Base-by-base conservation (phyloP, 2,888 invertebrate species). In the Machimus atricapillus region DNA sequence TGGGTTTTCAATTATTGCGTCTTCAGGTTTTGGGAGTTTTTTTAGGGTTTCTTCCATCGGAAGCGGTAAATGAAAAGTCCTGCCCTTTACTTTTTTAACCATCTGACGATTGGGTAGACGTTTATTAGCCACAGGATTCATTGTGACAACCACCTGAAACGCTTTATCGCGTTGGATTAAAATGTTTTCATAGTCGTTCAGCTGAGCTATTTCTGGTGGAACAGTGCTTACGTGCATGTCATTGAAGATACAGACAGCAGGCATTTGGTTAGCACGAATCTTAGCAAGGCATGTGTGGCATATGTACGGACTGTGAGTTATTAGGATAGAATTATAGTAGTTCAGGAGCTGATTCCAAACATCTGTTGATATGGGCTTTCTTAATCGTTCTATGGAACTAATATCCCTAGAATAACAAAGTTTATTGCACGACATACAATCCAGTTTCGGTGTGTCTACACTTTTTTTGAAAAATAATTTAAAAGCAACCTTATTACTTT, bases 41-140 rank as follows among this genome's bases (percentile, higher is more conserved):
- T 90, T 89, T 12, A 91, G 85, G 1, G 91, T 91, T 89, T 90
- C 89, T 89, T 91, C 90, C 6, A 90, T 34, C 1, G 91, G 91
- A 12, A 91, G 88, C 14, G 91, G 91, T n/a, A 91, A 87, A 89
- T 91, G 91, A 87, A 91, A 91, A 31, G 73, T 78, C n/a, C 85
- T 76, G 19, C 85, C 87, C 43, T 85, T 85, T 43, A 85, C 58
- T 87, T 87, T 87, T 78, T 83, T 83, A 7, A 87, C 52, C 86
- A 90, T 90, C 46, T 90, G 83, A 40, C 87, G 87, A 87, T 89
- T 87, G 12, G 90, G 91, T 87, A 90, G 7, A 81, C 46, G 52
- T 89, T 90, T 90, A 23, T 90, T 91, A 58, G 89, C 89, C 5
- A 91, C 91, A 8, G 91, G 89, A 77, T 88, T 89, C 89, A 91